A percentile compares a stretch with the other conserved stretches of the same genome.
These are phyloP conservation scores for Agrotis segetum DNA, from an alignment of 2,888 invertebrate genomes.

Conservation along the genomic window DNA sequence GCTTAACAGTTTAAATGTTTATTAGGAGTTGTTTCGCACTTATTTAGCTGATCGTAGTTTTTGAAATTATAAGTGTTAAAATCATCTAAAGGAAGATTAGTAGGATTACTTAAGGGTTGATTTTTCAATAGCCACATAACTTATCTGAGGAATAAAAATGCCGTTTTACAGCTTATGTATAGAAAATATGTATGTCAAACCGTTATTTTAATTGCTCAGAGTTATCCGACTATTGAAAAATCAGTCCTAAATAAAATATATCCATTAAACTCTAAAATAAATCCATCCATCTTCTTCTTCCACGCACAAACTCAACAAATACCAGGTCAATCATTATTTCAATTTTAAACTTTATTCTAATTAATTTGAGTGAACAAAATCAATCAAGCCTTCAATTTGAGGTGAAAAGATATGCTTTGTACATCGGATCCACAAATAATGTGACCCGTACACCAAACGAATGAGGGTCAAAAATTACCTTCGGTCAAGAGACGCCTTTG, in stretches of 20 bases:
- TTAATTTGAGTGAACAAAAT: conserved; percentile 20
- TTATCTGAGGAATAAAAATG: no score
- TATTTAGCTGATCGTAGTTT: conserved; percentile 46
- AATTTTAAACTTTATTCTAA: conserved; percentile 5
- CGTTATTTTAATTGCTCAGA: no score
- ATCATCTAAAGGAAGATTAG: neutral
- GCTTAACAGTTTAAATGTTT: conserved; percentile 28
- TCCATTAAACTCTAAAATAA: no score
- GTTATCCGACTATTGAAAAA: no score
- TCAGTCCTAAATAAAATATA: no score
- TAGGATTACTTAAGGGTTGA: no score
- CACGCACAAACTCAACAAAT: neutral
- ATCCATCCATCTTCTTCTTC: no score
- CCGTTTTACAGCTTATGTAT: no score
- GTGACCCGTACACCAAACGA: conserved; percentile 50
- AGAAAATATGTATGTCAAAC: no score
- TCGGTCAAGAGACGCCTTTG: conserved; percentile 54
- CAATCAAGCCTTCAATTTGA: conserved; percentile 18
- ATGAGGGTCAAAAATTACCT: conserved; percentile 65
- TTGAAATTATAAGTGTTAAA: conserved; percentile 32
- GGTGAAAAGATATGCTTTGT: conserved; percentile 31
- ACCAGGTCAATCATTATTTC: neutral
- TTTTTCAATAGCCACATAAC: no score
- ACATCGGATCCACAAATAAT: conserved; percentile 39
- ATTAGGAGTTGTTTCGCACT: conserved; percentile 33